These are phyloP conservation scores for Drosophila ficusphila DNA, from an alignment of 1,140 invertebrate genomes.

Conservation along the genomic window DNA sequence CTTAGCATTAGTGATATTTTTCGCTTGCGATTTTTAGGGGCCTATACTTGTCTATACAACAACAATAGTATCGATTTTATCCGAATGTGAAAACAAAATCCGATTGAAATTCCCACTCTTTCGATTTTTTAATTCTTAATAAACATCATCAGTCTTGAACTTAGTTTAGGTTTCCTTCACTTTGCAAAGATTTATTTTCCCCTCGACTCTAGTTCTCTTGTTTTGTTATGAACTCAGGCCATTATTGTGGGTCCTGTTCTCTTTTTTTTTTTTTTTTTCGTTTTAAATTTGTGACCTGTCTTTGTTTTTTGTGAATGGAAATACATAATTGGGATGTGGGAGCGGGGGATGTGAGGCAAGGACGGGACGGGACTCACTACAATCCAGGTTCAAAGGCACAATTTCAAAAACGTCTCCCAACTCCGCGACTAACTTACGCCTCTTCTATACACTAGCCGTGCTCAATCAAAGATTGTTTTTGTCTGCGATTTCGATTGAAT, in stretches of 20 bases:
- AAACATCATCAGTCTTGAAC: slow-evolving; percentile 84
- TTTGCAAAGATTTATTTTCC: slow-evolving; percentile 14
- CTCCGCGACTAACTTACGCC: slow-evolving; percentile 15
- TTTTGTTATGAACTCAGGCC: slow-evolving; percentile 13
- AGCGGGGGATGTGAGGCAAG: background rate
- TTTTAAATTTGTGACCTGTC: slow-evolving; percentile 32
- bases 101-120: slow-evolving; percentile 22
- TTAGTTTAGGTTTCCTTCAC: slow-evolving; percentile 67
- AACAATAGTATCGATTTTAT: slow-evolving; percentile 66
- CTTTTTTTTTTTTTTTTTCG: too few species aligned
- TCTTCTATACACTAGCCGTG: slow-evolving; percentile 54
- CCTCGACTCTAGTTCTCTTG: slow-evolving; percentile 1
- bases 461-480: slow-evolving; percentile 1
- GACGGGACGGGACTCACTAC: slow-evolving; percentile 20
- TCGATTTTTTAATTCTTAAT: slow-evolving; percentile 73
- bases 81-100: slow-evolving; percentile 64
- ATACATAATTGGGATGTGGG: background rate
- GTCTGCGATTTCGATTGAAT: background rate
- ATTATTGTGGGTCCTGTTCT: slow-evolving; percentile 22
- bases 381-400: slow-evolving; percentile 76
- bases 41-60: slow-evolving; percentile 31
- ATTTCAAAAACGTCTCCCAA: slow-evolving; percentile 67
- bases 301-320: slow-evolving; percentile 33
- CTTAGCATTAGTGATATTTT: slow-evolving; percentile 75
- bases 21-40: slow-evolving; percentile 15